These are phyloP conservation scores for Oscheius sp. DNA, from an alignment of 2,888 invertebrate species.

Conservation along the genomic window DNA sequence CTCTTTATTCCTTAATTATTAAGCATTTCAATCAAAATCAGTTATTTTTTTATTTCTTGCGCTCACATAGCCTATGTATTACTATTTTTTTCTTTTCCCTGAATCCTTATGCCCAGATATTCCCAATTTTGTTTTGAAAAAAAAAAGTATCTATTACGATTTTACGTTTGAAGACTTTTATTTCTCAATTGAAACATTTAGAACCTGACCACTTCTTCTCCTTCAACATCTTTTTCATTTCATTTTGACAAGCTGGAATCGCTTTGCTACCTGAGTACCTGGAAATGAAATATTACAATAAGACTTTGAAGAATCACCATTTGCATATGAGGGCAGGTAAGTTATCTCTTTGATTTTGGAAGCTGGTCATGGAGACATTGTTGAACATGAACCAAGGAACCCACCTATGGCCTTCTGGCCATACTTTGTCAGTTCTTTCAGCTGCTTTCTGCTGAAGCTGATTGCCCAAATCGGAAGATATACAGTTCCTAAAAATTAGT, in stretches of 20 bases:
- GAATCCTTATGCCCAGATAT: no score
- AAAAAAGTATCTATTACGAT: no score
- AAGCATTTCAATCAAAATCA: no score
- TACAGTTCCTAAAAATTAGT: conserved; percentile 38
- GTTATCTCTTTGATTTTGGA: conserved; percentile 45
- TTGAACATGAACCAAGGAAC: conserved; percentile 65
- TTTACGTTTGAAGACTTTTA: no score
- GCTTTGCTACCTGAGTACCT: conserved; percentile 46
- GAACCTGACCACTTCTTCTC: no score
- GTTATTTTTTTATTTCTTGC: no score
- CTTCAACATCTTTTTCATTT: conserved; percentile 37
- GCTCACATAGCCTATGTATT: no score
- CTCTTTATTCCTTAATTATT: no score
- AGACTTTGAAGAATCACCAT: conserved; percentile 32
- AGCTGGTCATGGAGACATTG: conserved; percentile 50
- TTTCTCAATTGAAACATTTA: no score
- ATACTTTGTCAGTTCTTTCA: conserved; percentile 49
- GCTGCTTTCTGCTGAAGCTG: conserved; percentile 59
- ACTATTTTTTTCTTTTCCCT: no score
- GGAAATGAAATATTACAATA: not conserved
- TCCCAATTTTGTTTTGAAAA: no score
- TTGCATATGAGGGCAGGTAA: conserved; percentile 51
- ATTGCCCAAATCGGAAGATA: conserved; percentile 51
- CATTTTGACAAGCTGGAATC: conserved; percentile 48
- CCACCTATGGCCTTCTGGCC: conserved; percentile 54